Conservation (phyloP, 2,113 vertebrate genomes). For the Chaenogobius annularis region DNA sequence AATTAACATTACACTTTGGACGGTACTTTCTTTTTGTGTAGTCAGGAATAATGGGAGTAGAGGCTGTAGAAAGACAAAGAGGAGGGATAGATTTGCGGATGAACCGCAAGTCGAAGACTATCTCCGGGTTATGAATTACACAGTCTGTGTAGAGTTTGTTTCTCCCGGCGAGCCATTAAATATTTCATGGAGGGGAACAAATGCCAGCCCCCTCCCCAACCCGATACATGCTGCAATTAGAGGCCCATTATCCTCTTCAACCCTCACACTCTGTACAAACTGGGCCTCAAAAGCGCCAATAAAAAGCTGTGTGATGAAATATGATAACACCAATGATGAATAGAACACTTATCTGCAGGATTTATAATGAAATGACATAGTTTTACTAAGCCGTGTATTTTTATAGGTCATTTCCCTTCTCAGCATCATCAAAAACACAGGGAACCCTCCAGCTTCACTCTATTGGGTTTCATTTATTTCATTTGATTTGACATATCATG, state of each 20-base stretch:
- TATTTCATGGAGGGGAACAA: conserved; percentile 79
- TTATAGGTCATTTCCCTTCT: conserved; percentile 60
- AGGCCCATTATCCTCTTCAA: conserved; percentile 65
- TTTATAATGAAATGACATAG: conserved; percentile 57
- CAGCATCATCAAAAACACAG: conserved; percentile 47
- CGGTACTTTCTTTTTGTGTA: conserved; percentile 52
- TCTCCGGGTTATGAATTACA: conserved; percentile 74
- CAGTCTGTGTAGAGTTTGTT: conserved; percentile 71
- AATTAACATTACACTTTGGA: conserved; percentile 70
- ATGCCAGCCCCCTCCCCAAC: conserved; percentile 55
- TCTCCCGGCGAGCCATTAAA: conserved; percentile 73
- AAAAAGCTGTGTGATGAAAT: conserved; percentile 66
- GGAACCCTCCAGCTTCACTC: conserved; percentile 72
- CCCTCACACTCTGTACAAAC: conserved; percentile 64
- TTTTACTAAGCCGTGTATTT: conserved; percentile 53
- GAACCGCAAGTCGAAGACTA: conserved; percentile 50
- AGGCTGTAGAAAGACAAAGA: conserved; percentile 54
- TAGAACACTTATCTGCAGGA: conserved; percentile 58
- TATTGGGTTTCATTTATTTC: conserved; percentile 88
- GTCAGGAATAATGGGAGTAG: conserved; percentile 43
- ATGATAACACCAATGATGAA: conserved; percentile 61
- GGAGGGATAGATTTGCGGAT: conserved; percentile 51
- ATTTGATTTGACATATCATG: conserved; percentile 96
- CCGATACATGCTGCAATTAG: conserved; percentile 71
- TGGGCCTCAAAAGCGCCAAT: conserved; percentile 63